Conservation (phyloP, 2,797 vertebrate species). For the Pangasius larnaudii region DNA sequence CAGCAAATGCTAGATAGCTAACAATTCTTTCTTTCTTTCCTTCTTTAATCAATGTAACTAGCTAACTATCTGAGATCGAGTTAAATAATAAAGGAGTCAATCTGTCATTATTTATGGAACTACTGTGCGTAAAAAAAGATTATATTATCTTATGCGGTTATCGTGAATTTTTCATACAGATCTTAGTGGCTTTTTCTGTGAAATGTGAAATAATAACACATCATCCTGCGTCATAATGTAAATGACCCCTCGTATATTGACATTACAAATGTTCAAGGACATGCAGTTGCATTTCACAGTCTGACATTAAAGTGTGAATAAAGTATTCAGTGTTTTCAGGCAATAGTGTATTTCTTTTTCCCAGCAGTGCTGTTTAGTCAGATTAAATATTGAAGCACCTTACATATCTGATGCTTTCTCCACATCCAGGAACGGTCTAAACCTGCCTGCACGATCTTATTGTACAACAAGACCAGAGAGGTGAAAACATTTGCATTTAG, state of each 20-base stretch:
- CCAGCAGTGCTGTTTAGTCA: slow-evolving; percentile 22
- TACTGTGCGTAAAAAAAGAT: not conserved
- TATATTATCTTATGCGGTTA: not conserved
- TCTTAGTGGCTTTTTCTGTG: not conserved
- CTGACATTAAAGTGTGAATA: slow-evolving; percentile 10
- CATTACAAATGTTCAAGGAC: not conserved
- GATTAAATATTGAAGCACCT: slow-evolving; percentile 43
- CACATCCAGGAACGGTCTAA: slow-evolving; percentile 29
- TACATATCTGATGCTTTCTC: slow-evolving; percentile 33
- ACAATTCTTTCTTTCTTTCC: not conserved
- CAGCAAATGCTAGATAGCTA: not conserved
- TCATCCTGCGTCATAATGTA: no score
- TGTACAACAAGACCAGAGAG: slow-evolving; percentile 41
- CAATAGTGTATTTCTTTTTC: not conserved
- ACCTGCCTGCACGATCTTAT: slow-evolving; percentile 33
- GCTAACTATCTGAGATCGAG: not conserved
- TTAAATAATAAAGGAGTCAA: not conserved
- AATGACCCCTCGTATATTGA: not conserved
- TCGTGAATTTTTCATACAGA: not conserved
- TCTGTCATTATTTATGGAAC: not conserved
- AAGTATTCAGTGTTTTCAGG: slow-evolving; percentile 26
- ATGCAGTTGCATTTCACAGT: not conserved
- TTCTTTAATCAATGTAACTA: not conserved
- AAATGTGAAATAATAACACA: not conserved
- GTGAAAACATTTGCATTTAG: slow-evolving; percentile 67